Evolutionary conservation across 2,113 vertebrate species (phyloP).

Genomic region (Rhabdornis inornatus): DNA sequence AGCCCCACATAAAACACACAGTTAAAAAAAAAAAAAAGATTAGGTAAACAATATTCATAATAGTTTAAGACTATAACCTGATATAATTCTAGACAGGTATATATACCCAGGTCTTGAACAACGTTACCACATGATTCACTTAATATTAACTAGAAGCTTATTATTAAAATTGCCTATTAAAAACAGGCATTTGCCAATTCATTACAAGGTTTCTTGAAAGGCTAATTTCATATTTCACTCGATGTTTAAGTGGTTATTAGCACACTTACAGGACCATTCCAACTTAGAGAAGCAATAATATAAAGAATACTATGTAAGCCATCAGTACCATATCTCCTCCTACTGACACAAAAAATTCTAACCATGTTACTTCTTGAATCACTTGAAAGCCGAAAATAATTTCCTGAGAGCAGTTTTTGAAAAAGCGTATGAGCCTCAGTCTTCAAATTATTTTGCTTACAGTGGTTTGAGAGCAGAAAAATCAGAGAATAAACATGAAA

Average conservation of each 20-base stretch:
- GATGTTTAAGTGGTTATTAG: neutral
- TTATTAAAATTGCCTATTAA: neutral
- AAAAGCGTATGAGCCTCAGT: neutral
- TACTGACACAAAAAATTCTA: neutral
- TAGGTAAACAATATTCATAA: neutral
- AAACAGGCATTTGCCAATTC: neutral
- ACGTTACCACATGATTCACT: neutral
- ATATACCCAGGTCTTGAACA: neutral
- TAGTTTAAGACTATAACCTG: neutral
- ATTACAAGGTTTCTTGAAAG: neutral
- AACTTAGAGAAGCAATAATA: neutral
- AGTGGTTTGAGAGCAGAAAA: constrained; percentile 78
- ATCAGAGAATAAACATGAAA: constrained; percentile 60
- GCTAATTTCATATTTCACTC: neutral
- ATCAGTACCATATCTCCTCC: neutral
- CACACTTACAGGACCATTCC: neutral
- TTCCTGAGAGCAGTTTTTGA: neutral
- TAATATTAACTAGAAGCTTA: neutral
- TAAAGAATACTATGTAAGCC: neutral
- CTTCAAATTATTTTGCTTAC: constrained; percentile 73
- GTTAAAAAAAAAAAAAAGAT: neutral
- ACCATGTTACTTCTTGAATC: neutral
- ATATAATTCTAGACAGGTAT: neutral
- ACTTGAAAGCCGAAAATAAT: neutral
- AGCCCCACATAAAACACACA: neutral